Evolutionary conservation across 2,797 vertebrate species (phyloP), one percentile per base, ranked within the genome.

Genomic region (Alosa sapidissima): DNA sequence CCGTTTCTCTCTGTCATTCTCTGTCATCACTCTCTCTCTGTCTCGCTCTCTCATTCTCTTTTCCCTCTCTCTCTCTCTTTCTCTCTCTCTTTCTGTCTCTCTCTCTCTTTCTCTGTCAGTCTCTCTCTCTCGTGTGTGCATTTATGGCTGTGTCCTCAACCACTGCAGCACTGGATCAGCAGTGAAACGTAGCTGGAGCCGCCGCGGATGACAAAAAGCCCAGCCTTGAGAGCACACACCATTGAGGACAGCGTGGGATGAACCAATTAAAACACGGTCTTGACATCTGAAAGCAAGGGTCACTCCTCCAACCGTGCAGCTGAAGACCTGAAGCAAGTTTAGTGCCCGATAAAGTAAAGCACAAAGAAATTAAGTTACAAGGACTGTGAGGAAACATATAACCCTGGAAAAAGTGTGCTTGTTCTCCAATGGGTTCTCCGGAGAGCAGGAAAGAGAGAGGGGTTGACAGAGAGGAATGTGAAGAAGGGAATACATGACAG

Each of bases 221-320:
- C 28, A 81, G 60, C 86, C 86, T 85, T 83, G 81, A 83, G 83
- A 51, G 24, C 81, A 24, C 68, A 14, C 41, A 68, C 41, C 48
- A 83, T 60, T 16, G 81, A 81, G 83, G n/a, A 85, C 41, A 65
- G 24, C 19, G 82, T 48, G 47, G 36, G 84, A 85, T 49, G 33
- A 87, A 85, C 54, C 82, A 85, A 84, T 81, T 84, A 82, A 82
- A 84, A 84, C 41, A 6, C 19, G 75, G 60, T 78, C 21, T 84
- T 86, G 81, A 82, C 14, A 82, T 52, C 55, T 78, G 75, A 87
- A 60, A 58, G 60, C 24, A 83, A 45, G 82, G 84, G 54, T 84
- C 78, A 85, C 47, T 24, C 45, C 36, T 51, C 45, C 21, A 45
- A 75, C 51, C 11, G 8, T 47, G 28, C 72, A 78, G 72, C 36